These are phyloP conservation scores for Rallus crepitans DNA, from an alignment of 2,797 vertebrate species.

Conservation along the genomic window DNA sequence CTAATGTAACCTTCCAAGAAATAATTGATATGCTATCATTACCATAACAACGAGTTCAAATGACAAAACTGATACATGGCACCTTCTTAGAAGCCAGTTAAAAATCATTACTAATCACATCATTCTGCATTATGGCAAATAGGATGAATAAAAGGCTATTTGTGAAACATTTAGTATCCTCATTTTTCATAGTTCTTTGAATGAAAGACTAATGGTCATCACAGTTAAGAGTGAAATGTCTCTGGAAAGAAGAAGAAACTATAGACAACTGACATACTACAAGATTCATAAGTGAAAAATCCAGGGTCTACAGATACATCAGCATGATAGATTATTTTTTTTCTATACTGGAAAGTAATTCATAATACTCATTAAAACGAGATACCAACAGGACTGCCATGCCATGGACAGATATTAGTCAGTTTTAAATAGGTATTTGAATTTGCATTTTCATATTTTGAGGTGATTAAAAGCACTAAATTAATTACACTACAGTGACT, in stretches of 20 bases:
- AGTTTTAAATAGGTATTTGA: constrained; percentile 2
- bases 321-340: background rate
- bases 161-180: constrained; percentile 42
- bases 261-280: background rate
- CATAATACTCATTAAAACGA: background rate
- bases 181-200: constrained; percentile 38
- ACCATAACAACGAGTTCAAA: constrained; percentile 20
- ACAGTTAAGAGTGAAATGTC: constrained; percentile 4
- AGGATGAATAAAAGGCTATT: constrained; percentile 48
- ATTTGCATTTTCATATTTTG: constrained; percentile 18
- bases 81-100: constrained; percentile 44
- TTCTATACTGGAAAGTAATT: background rate
- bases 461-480: constrained; percentile 17
- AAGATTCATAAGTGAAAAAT: background rate
- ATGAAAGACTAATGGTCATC: constrained; percentile 26
- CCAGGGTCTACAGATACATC: background rate
- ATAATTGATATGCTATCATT: constrained; percentile 51
- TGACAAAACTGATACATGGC: constrained; percentile 53
- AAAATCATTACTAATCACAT: constrained; percentile 58
- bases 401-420: background rate
- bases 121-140: constrained; percentile 38
- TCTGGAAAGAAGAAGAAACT: background rate
- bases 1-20: background rate
- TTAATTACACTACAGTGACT: background rate
- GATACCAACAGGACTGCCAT: background rate